Evolutionary conservation across 2,113 vertebrate genomes (phyloP), one percentile per base, ranked within the genome.

Genomic region (Ia io): DNA sequence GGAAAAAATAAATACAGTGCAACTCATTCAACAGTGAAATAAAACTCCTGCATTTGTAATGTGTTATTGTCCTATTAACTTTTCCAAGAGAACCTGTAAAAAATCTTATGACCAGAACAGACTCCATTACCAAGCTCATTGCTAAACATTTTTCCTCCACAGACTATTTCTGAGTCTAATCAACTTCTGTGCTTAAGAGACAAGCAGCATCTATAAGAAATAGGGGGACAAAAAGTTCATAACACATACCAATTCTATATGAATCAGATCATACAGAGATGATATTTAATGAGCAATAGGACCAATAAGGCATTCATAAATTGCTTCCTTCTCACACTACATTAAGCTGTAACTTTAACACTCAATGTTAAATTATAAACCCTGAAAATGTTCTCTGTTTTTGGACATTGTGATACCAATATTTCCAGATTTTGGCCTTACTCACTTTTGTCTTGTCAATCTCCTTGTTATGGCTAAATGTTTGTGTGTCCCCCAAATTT

Each of bases 21-120:
- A 73, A 94, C 35, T 93, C n/a, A 93, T 78, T 95, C 35, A 88
- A 22, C 5, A 90, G 51, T 90, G 53, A 92, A 93, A 95, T 93
- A 84, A 96, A 96, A 93, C 12, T 59, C 85, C 82, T 88, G 22
- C 56, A 86, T 49, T 85, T 82, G 2, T 77, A 90, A 94, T 85
- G 25, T 87, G 25, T 18, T 90, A 87, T 89, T 95, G 59, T 95
- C 71, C n/a, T 82, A 94, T 88, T 95, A 93, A 53, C 13, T 96
- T 87, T 79, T 88, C 22, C 32, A 91, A 79, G 9, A 70, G 13
- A 85, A 94, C 12, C 32, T 93, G 35, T 86, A 91, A 95, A 90
- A 94, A 95, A 93, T 90, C 80, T 65, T 88, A 20, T 83, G 35
- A 91, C 42, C 73, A 51, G 11, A 89, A 76, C 25, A 80, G 37